Conservation (phyloP, 2,888 invertebrate genomes). For the Lydus trimaculatus region DNA sequence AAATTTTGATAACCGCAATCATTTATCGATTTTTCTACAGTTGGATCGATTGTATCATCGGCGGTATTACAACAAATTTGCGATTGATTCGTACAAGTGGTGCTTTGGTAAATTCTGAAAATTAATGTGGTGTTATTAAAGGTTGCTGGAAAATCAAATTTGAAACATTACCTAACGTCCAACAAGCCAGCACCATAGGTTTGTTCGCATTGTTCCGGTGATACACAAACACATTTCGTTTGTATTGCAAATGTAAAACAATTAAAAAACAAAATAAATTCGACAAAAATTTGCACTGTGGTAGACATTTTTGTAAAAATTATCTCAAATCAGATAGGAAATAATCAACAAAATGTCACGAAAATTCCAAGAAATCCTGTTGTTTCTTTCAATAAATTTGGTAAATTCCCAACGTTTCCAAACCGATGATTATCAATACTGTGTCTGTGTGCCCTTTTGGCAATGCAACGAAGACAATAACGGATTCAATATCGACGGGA, state of each 20-base stretch:
- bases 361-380: background rate
- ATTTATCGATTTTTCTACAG: background rate
- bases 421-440: conserved; percentile 33
- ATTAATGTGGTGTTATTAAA: no score
- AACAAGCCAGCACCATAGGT: conserved; percentile 2
- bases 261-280: background rate
- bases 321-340: background rate
- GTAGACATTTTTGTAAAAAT: background rate
- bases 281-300: background rate
- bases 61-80: background rate
- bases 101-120: background rate
- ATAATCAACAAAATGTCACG: background rate
- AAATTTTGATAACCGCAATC: conserved; percentile 2
- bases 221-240: background rate
- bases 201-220: background rate
- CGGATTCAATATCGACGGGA: conserved; percentile 48
- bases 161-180: conserved; percentile 6
- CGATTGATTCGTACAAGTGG: background rate
- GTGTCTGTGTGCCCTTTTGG: conserved; percentile 56
- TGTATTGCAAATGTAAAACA: background rate
- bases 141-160: background rate
- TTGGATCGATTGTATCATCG: background rate
- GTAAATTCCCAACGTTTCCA: background rate
- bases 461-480: conserved; percentile 54
- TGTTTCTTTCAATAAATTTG: background rate